Evolutionary conservation across 2,113 vertebrate genomes (phyloP).

Genomic region (Calidris pygmaea): DNA sequence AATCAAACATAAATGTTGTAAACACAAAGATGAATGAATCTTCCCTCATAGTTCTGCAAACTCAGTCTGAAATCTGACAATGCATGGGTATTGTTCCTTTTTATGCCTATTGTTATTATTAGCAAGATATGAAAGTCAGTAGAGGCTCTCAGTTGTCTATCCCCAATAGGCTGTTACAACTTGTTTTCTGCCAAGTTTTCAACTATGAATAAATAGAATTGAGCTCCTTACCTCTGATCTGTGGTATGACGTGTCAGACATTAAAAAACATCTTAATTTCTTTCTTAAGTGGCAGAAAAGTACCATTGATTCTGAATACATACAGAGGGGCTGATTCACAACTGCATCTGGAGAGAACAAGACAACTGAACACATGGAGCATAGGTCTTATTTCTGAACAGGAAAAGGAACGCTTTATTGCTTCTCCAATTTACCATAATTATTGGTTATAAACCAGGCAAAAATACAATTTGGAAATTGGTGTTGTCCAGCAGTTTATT

Average conservation of each 20-base stretch:
- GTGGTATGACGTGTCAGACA: background rate
- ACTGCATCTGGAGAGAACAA: background rate
- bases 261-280: background rate
- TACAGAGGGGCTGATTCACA: background rate
- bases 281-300: background rate
- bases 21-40: background rate
- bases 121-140: background rate
- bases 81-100: background rate
- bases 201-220: background rate
- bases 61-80: background rate
- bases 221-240: background rate
- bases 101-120: background rate
- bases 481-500: background rate
- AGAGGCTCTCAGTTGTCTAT: background rate
- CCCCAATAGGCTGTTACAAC: background rate
- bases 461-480: background rate
- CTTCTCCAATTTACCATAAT: background rate
- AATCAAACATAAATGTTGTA: background rate
- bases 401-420: background rate
- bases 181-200: background rate
- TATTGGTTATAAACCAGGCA: background rate
- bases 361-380: background rate
- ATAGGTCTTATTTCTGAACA: background rate
- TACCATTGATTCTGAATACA: background rate
- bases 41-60: background rate